A percentile compares a stretch with the other conserved stretches of the same genome.
Evolutionary conservation across 2,797 vertebrate species (phyloP).

Genomic region (Eospalax fontanierii): DNA sequence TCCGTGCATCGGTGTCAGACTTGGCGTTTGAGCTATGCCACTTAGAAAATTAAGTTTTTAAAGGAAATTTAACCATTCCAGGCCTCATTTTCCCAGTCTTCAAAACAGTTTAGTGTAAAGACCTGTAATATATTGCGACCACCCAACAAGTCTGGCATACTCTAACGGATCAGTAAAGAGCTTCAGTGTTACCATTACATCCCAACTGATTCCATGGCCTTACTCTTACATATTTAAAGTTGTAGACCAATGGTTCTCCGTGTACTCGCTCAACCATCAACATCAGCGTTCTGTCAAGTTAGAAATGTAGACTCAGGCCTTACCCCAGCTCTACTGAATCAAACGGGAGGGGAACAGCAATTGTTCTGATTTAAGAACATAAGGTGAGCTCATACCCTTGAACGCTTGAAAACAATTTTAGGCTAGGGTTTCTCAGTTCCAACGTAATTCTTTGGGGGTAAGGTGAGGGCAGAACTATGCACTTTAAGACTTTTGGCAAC

Average conservation of each 20-base stretch:
- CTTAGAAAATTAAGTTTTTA: slow-evolving; percentile 44
- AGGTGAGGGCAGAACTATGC: neutral
- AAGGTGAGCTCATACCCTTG: neutral
- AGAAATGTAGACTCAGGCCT: neutral
- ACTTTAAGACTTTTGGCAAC: neutral
- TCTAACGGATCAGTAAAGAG: neutral
- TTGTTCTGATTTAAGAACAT: neutral
- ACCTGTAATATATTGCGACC: neutral
- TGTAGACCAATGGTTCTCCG: neutral
- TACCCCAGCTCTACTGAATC: neutral
- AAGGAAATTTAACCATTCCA: neutral
- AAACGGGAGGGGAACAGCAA: neutral
- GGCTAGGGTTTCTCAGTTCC: neutral
- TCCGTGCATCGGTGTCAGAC: neutral
- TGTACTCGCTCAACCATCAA: neutral
- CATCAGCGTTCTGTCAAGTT: neutral
- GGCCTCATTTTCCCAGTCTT: neutral
- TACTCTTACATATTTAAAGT: neutral
- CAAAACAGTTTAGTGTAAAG: neutral
- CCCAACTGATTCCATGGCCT: neutral
- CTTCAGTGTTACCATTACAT: slow-evolving; percentile 23
- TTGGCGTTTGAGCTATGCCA: neutral
- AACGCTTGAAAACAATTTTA: neutral
- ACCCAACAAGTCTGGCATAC: neutral
- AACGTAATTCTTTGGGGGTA: neutral